Evolutionary conservation across 92 coral and sea anemone genomes (phyloP), one percentile per base, ranked within the genome.

Genomic region (Bergia sp.): DNA sequence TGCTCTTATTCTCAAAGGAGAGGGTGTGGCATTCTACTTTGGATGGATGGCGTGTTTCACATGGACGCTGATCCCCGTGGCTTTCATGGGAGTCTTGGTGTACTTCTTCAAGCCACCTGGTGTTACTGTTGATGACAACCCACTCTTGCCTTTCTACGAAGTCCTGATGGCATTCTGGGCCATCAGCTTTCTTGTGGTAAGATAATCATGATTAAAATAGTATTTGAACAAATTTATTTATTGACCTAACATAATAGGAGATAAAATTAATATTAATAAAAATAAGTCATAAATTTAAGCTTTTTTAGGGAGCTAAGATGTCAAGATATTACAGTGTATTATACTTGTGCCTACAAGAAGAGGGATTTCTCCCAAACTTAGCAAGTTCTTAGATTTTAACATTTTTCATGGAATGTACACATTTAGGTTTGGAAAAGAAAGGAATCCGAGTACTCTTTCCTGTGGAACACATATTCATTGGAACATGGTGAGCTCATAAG

Each of bases 141-240:
- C 98, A 77, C 90, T 97, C 42, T 88, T 97, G 79, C 99, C 99
- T 8, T 90, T 97, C n/a, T 97, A 97, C 77, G 99, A 96, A 71
- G 93, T 97, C n/a, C 50, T 95, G 4, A 97, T 94, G 98, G 99
- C 98, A 77, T 91, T 97, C 91, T 97, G 99, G 99, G 98, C 98
- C 61, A 94, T 97, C 41, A 82, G 93, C 77, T 97, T 97, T 88
- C 91, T 95, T 88, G 95, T 91, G 20, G 99, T 97, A 90, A 90
- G 95, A 86, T 53, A 29, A n/a, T 29, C 29, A 29, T 29, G 29
- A 29, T 29, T 29, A 29, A 29, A 29, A 29, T 29, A 29, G 29
- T 29, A 29, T 29, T 29, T 29, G 29, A 29, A 29, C 29, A 29
- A 29, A 29, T 29, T 29, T 29, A 29, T 29, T 29, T 29, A 29